These are phyloP conservation scores for Parnassius mnemosyne DNA, from an alignment of 2,888 invertebrate species.

Conservation along the genomic window DNA sequence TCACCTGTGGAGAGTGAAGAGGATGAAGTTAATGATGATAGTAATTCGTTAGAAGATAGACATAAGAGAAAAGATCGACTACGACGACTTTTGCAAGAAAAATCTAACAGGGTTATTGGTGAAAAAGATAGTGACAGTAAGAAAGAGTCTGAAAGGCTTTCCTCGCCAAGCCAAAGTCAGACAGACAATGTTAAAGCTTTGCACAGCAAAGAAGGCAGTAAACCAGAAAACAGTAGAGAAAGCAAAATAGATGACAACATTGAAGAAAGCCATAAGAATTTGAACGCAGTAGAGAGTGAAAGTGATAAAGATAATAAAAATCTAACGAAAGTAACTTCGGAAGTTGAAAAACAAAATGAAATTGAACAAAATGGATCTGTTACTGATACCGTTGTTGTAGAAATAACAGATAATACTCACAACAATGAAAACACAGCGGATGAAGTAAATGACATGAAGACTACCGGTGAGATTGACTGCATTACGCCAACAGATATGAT, in stretches of 20 bases:
- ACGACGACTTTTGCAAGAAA: conserved; percentile 56
- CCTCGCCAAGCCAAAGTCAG: not conserved
- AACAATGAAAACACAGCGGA: conserved; percentile 20
- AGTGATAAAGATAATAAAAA: conserved; percentile 7
- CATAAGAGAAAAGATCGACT: conserved; percentile 62
- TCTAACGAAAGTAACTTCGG: not conserved
- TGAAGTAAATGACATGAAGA: conserved; percentile 20
- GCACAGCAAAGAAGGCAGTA: not conserved
- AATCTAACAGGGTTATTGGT: conserved; percentile 37
- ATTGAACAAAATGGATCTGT: conserved; percentile 1
- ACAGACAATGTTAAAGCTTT: not conserved
- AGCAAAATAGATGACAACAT: not conserved
- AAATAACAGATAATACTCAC: conserved; percentile 15
- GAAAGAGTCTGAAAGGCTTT: not conserved
- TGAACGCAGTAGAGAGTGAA: conserved; percentile 6
- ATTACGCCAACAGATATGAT: conserved; percentile 6
- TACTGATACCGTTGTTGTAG: conserved; percentile 6
- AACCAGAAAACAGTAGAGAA: not conserved
- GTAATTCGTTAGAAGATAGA: conserved; percentile 47
- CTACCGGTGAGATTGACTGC: not conserved
- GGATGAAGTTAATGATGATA: conserved; percentile 49
- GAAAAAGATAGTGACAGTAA: conserved; percentile 29
- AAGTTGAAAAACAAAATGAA: conserved; percentile 6
- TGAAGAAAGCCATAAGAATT: not conserved
- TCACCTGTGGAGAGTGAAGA: conserved; percentile 69